Base-by-base conservation (phyloP, 2,888 invertebrate genomes). In the Hirtodrosophila confusa region DNA sequence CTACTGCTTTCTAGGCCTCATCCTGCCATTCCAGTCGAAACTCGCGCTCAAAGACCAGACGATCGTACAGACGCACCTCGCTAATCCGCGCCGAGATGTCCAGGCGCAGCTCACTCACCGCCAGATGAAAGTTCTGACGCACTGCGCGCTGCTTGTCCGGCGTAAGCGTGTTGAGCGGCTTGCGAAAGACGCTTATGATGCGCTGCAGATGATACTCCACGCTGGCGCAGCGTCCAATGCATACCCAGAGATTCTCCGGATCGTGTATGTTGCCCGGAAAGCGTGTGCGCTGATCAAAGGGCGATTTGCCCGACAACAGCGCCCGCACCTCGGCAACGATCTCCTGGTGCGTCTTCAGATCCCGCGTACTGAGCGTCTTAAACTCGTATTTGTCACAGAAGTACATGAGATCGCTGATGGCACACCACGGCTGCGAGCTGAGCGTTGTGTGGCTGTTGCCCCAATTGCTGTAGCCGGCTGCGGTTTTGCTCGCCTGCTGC, bases 321-420 rank as follows among this genome's bases (percentile, higher is more conserved):
- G 80, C 67, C 1, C 84, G 79, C 35, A 89, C 86, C 64, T 90
- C 88, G 35, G 75, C 78, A 7, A 88, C 83, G 35, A 90, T 90
- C 53, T 72, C 78, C 66, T 80, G 83, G 29, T 90, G 90, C 3
- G 83, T 77, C 69, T 75, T 80, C 11, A 76, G 69, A 29, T 89
- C 89, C 3, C 75, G 67, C 1, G 84, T 75, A 39, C 82, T 86
- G 5, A 90, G 62, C 4, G 89, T 78, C 57, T 86, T 88, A 64
- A 86, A 90, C 67, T 90, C 89, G 69, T 90, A 88, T 75, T 87
- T 90, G 75, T 90, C 89, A 61, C 89, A 90, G 60, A 90, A 90
- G 27, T 73, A 74, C 77, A 90, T 90, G 24, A 90, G 78, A 55
- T 90, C 90, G 10, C 88, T 86, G 56, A 90, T 80, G 41, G 88